These are phyloP conservation scores for Steinernema scapterisci DNA, from an alignment of 2,888 invertebrate species.

Conservation along the genomic window DNA sequence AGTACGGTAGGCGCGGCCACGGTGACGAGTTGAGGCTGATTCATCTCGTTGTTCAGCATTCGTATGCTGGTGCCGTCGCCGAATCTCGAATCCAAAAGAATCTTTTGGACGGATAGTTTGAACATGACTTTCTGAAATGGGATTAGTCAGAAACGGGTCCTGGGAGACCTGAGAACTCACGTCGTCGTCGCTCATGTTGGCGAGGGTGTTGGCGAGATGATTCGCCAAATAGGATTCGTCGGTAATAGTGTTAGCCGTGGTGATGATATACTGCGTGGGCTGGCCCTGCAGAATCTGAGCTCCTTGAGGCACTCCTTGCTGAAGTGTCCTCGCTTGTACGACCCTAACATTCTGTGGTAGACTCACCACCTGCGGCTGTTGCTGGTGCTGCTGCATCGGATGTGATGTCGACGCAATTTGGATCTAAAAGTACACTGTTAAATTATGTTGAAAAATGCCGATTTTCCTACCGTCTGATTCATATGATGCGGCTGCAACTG, in stretches of 20 bases:
- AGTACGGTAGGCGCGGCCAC: constrained; percentile 20
- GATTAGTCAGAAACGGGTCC: background rate
- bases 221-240: constrained; percentile 54
- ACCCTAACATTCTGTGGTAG: constrained; percentile 19
- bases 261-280: constrained; percentile 22
- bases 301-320: constrained; percentile 15
- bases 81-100: constrained; percentile 57
- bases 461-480: constrained; percentile 12
- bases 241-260: constrained; percentile 43
- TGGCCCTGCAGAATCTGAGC: constrained; percentile 11
- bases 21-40: constrained; percentile 4
- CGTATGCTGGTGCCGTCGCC: constrained; percentile 47
- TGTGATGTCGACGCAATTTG: constrained; percentile 21
- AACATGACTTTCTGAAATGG: constrained; percentile 55
- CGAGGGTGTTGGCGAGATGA: constrained; percentile 50
- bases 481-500: constrained; percentile 23
- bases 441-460: too few relatives aligned
- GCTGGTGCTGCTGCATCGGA: background rate
- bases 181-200: constrained; percentile 52
- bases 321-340: constrained; percentile 17
- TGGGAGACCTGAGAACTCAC: constrained; percentile 37
- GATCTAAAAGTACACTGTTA: background rate
- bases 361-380: constrained; percentile 16
- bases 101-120: constrained; percentile 59
- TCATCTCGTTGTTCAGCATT: constrained; percentile 39